Conservation (phyloP, 2,797 vertebrate genomes). For the Mus spretus region DNA sequence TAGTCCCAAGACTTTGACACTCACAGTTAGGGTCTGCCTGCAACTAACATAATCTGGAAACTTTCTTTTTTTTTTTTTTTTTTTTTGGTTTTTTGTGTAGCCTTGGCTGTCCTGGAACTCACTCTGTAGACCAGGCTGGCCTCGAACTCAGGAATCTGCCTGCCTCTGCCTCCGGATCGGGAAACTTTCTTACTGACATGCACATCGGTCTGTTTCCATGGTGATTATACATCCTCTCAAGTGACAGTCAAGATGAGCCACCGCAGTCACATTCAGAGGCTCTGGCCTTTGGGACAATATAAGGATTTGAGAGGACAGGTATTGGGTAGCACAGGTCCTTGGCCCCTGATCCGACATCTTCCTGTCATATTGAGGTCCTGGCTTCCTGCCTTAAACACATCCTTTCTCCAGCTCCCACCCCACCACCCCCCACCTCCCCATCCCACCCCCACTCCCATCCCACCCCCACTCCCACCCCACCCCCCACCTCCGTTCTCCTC, state of each 20-base stretch:
- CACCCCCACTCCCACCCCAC: too few species aligned
- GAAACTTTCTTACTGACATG: neutral
- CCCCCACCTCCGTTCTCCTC: neutral
- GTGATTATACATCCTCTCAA: neutral
- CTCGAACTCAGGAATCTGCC: too few species aligned
- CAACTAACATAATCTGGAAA: neutral
- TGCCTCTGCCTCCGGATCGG: too few species aligned
- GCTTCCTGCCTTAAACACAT: neutral
- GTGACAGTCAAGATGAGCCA: neutral
- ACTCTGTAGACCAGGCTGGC: too few species aligned
- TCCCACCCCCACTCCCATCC: too few species aligned
- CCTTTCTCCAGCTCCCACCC: neutral
- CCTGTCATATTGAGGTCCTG: neutral
- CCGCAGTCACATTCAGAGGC: neutral
- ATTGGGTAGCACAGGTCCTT: neutral
- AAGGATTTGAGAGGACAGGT: neutral
- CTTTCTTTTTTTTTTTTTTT: neutral
- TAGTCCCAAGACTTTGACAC: neutral
- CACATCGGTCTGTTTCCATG: neutral
- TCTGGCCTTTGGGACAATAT: fast-evolving
- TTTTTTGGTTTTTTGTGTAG: too few species aligned
- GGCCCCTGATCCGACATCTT: neutral
- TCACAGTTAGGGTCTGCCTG: neutral
- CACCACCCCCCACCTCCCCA: too few species aligned
- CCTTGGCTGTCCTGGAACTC: too few species aligned